A percentile compares a stretch with the other conserved stretches of the same genome.
phyloP scores from a whole-genome alignment of 2,888 invertebrate species.

The Tiliacea aurago region DNA sequence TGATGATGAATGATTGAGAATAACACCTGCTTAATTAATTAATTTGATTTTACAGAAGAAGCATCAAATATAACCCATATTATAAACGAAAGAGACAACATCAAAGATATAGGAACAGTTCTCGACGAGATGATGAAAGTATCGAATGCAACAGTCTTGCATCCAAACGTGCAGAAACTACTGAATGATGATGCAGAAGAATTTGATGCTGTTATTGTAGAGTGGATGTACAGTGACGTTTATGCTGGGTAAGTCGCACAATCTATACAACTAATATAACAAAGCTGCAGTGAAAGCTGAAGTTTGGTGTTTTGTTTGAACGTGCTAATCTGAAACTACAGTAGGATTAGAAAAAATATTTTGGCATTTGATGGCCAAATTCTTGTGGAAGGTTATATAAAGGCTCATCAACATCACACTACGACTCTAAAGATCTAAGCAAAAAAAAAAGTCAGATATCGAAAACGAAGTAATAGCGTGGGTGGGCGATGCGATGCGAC shows the following conservation, averaged over 20 bases:
- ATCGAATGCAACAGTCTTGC: background rate
- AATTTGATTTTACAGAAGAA: background rate
- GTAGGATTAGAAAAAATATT: no score
- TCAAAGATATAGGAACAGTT: background rate
- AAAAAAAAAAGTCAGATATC: no score
- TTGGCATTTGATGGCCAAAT: no score
- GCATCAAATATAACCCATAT: conserved; percentile 2
- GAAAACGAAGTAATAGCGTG: no score
- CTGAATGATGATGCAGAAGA: background rate
- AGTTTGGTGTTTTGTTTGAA: no score
- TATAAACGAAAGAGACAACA: background rate
- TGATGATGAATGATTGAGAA: no score
- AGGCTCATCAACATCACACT: no score
- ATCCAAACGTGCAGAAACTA: conserved; percentile 17
- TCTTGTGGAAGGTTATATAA: no score
- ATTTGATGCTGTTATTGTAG: conserved; percentile 20
- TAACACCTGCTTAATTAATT: background rate
- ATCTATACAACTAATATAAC: background rate
- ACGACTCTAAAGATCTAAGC: no score
- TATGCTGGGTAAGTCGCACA: background rate
- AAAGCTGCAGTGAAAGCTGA: no score
- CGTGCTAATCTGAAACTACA: no score
- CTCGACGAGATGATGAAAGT: background rate
- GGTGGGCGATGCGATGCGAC: no score
- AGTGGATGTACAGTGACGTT: conserved; percentile 13